Conservation (phyloP, 2,797 vertebrate species). For the Lacerta agilis region DNA sequence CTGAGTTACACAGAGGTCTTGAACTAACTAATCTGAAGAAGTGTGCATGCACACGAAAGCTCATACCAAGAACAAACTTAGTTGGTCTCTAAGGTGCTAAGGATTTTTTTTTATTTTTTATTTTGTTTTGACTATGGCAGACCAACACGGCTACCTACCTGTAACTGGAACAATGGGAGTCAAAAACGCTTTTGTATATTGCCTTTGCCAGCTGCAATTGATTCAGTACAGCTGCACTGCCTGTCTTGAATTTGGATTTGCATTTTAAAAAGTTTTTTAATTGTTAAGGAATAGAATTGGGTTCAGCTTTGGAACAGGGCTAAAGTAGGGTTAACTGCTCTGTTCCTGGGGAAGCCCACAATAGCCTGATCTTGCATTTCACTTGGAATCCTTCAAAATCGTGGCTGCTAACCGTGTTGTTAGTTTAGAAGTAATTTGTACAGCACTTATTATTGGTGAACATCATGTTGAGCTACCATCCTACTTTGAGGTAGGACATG, state of each 20-base stretch:
- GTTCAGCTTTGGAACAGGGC: neutral
- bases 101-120: too few species aligned
- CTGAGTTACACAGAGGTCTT: neutral
- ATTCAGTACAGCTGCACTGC: neutral
- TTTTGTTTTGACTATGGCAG: too few species aligned
- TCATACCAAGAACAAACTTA: too few species aligned
- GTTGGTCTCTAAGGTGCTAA: too few species aligned
- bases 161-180: too few species aligned
- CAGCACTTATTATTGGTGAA: neutral
- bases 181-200: neutral
- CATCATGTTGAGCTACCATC: too few species aligned
- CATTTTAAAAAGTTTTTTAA: neutral
- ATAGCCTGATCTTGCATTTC: neutral
- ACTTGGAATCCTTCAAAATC: neutral
- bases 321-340: neutral
- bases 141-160: too few species aligned
- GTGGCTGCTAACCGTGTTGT: neutral
- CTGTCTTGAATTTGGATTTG: neutral
- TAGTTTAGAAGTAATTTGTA: neutral
- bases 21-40: neutral
- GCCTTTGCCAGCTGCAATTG: neutral
- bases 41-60: too few species aligned
- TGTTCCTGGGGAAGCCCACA: neutral
- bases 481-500: neutral
- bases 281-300: neutral